Conservation (phyloP, 2,113 vertebrate species). For the Pogonocichla stellata region DNA sequence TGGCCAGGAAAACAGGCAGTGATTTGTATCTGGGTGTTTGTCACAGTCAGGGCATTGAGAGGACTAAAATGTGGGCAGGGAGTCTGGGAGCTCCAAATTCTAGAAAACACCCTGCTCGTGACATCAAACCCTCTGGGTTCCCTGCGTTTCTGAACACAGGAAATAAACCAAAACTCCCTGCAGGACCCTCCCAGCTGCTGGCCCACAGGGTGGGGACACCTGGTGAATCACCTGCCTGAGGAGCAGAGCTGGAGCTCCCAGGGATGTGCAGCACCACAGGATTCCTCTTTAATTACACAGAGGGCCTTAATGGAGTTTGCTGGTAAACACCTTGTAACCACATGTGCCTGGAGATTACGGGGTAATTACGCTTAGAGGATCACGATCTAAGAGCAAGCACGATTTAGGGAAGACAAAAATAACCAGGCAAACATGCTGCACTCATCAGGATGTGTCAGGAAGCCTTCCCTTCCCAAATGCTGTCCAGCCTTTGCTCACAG, state of each 20-base stretch:
- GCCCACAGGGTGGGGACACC: not conserved
- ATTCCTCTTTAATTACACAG: conserved; percentile 53
- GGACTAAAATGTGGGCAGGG: not conserved
- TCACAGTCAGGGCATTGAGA: not conserved
- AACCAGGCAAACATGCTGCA: conserved; percentile 5
- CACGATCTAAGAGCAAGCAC: not conserved
- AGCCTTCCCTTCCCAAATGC: not conserved
- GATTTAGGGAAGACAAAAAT: conserved; percentile 46
- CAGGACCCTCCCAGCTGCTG: not conserved
- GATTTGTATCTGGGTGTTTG: not conserved
- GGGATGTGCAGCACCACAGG: not conserved
- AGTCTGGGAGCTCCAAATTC: not conserved
- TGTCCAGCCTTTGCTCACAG: not conserved
- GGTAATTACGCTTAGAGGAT: conserved; percentile 51
- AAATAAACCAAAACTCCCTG: not conserved
- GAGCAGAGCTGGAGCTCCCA: not conserved
- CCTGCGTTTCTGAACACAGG: not conserved
- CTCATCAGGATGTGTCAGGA: not conserved
- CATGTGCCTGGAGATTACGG: conserved; percentile 29
- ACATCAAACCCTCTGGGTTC: rapidly evolving
- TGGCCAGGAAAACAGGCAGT: not conserved
- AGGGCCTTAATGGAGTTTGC: conserved; percentile 45
- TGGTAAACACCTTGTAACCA: conserved; percentile 62
- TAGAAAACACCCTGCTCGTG: not conserved
- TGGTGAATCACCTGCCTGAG: not conserved